phyloP scores from a whole-genome alignment of 2,797 vertebrate genomes.

The Lepus oiostolus region DNA sequence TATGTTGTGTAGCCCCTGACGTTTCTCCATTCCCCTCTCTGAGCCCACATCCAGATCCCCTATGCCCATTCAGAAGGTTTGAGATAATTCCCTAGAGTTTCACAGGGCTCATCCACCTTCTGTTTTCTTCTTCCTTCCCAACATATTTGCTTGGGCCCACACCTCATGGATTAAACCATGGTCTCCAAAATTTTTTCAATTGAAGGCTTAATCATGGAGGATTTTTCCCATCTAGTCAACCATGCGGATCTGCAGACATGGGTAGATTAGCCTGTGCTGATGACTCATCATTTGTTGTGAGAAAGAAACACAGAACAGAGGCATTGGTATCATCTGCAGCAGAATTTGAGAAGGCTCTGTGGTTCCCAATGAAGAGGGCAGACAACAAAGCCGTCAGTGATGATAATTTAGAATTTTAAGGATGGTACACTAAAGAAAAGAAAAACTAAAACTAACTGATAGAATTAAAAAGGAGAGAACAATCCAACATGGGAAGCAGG shows the following conservation, averaged over 20 bases:
- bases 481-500: too few relatives aligned
- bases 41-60: neutral
- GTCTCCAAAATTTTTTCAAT: neutral
- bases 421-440: neutral
- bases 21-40: neutral
- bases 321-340: fast-evolving
- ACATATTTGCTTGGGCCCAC: neutral
- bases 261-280: neutral
- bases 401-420: neutral
- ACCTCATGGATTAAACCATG: neutral
- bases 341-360: neutral
- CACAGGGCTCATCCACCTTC: neutral
- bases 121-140: neutral
- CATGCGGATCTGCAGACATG: neutral
- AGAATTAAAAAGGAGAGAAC: too few relatives aligned
- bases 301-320: neutral
- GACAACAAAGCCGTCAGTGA: too few relatives aligned
- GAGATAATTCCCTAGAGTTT: neutral
- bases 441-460: too few relatives aligned
- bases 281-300: neutral
- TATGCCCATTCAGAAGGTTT: neutral
- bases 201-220: neutral
- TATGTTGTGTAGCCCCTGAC: neutral
- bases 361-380: neutral
- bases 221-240: neutral